Base-by-base conservation (phyloP, 2,888 invertebrate species). In the Strigamia crassipes region DNA sequence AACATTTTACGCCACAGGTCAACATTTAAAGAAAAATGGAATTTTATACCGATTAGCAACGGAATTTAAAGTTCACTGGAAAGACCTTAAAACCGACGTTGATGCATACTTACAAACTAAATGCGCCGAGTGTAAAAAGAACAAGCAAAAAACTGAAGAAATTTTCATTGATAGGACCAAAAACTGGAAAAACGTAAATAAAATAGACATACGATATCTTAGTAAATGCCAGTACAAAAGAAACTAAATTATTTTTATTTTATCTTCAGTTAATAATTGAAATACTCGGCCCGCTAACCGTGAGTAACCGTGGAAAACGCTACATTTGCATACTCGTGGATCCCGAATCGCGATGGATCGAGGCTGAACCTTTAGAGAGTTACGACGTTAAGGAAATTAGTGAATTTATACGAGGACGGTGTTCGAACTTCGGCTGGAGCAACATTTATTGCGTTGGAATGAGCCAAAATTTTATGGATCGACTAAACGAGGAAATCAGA, bases 271-370 rank as follows among this genome's bases (percentile, higher is more conserved):
- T 80, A 21, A 27, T 23, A 56, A 12, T 80, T 0, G 27, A 80
- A 31, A 23, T 80, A 5, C 3, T 80, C 15, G 80, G 56, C 1
- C 80, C 80, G 0, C 21, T 80, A 27, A n/a, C 18, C 10, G 3
- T n/a, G 10, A 56, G 27, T 15, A 18, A 80, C 3, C n/a, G 38
- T 31, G 27, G 56, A 23, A 56, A 80, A 23, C 27, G 56, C 13
- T 80, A n/a, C 31, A 56, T 56, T 51, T 21, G 27, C 13, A 12
- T 80, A 6, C 27, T 80, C 12, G 8, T 56, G 9, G 56, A 80
- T 34, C 23, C 56, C 2, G 80, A 51, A 5, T 80, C 80, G 12
- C 46, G 27, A 21, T 80, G 80, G 80, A 31, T 80, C 15, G 31
- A 80, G 1, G 56, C 18, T 2, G 56, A 8, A 0, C 1, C 23